phyloP scores from a whole-genome alignment of 2,797 vertebrate species.

The Tiaroga cobitis region DNA sequence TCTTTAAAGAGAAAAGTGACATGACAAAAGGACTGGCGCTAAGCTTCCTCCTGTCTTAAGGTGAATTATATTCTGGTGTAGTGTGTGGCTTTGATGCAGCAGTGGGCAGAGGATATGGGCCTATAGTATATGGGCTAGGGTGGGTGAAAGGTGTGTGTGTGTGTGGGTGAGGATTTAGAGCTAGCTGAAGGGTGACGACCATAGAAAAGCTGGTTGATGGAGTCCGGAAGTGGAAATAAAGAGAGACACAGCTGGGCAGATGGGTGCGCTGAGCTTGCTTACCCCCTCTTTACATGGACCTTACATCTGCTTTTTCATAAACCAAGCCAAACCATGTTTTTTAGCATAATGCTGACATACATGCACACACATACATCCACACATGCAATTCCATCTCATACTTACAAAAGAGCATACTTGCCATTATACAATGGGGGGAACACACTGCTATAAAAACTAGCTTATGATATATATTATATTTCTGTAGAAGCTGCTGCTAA shows the following conservation, averaged over 20 bases:
- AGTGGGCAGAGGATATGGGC: constrained; percentile 63
- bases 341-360: constrained; percentile 3
- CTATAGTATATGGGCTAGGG: constrained; percentile 38
- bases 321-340: constrained; percentile 24
- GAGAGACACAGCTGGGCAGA: constrained; percentile 76
- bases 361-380: constrained; percentile 24
- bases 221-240: constrained; percentile 75
- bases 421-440: neutral
- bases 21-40: constrained; percentile 70
- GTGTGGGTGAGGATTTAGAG: constrained; percentile 23
- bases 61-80: constrained; percentile 33
- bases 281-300: constrained; percentile 7
- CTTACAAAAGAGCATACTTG: neutral
- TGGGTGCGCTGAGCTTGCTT: constrained; percentile 63
- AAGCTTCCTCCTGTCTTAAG: constrained; percentile 58
- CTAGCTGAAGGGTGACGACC: constrained; percentile 49
- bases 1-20: constrained; percentile 63
- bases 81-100: constrained; percentile 72
- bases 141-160: constrained; percentile 19
- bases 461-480: neutral
- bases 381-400: constrained; percentile 20
- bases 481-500: neutral
- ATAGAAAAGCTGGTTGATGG: constrained; percentile 72
- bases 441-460: neutral
- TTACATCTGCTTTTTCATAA: constrained; percentile 19